Evolutionary conservation across 2,888 invertebrate genomes (phyloP).

Genomic region (Apodemia mormo): DNA sequence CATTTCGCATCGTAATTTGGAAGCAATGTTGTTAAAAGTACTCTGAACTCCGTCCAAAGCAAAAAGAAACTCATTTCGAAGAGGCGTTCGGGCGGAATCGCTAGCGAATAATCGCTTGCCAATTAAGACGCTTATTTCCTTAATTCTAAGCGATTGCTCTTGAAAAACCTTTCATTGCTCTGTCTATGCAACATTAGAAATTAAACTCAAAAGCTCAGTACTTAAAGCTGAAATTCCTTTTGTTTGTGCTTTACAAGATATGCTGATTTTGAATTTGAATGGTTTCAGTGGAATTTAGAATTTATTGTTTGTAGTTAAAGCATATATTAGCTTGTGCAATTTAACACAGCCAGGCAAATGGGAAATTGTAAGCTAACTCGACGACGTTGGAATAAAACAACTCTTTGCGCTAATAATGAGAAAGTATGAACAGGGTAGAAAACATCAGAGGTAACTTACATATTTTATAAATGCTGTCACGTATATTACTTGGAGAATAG

Average conservation of each 20-base stretch:
- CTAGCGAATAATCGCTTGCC: slow-evolving; percentile 66
- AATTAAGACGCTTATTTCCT: slow-evolving; percentile 79
- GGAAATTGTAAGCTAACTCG: slow-evolving; percentile 78
- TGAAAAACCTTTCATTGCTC: slow-evolving; percentile 54
- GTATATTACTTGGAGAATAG: not conserved
- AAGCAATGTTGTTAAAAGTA: slow-evolving; percentile 1
- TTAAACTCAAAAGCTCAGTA: not conserved
- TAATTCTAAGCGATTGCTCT: slow-evolving; percentile 70
- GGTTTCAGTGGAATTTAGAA: slow-evolving; percentile 39
- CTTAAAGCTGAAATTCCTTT: slow-evolving; percentile 34
- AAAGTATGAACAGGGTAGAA: slow-evolving; percentile 55
- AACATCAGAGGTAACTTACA: slow-evolving; percentile 31
- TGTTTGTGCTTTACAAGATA: slow-evolving; percentile 28
- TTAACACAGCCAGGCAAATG: slow-evolving; percentile 66
- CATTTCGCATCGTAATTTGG: not conserved
- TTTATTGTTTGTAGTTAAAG: slow-evolving; percentile 42
- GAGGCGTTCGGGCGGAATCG: slow-evolving; percentile 46
- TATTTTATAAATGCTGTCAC: not conserved
- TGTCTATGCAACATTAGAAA: slow-evolving; percentile 34
- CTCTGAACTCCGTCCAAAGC: slow-evolving; percentile 15
- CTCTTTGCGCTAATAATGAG: slow-evolving; percentile 79
- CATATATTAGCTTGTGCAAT: slow-evolving; percentile 40
- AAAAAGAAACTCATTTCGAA: slow-evolving; percentile 44
- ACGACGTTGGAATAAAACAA: slow-evolving; percentile 76
- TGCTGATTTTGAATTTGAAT: slow-evolving; percentile 43